A percentile compares a stretch with the other conserved stretches of the same genome.
Evolutionary conservation across 2,888 invertebrate genomes (phyloP).

Genomic region (Digitonthophagus gazella): DNA sequence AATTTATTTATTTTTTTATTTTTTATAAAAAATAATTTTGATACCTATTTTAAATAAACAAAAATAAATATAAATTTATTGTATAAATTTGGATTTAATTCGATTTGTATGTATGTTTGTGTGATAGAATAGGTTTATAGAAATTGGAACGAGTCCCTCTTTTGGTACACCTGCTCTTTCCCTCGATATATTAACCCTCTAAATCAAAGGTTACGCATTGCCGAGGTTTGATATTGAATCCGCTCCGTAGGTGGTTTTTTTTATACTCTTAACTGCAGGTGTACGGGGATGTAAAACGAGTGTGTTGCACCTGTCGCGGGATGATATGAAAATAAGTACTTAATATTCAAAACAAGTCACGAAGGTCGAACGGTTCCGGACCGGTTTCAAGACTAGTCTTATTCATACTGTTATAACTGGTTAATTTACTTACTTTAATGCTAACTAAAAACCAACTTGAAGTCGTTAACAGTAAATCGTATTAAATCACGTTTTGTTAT

Average conservation of each 20-base stretch:
- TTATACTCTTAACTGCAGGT: background rate
- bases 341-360: background rate
- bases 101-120: background rate
- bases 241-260: background rate
- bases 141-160: background rate
- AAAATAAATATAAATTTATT: too few species aligned
- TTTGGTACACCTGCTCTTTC: slow-evolving; percentile 6
- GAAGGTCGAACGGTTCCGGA: background rate
- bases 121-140: background rate
- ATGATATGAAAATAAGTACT: background rate
- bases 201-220: slow-evolving; percentile 11
- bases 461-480: too few species aligned
- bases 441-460: too few species aligned
- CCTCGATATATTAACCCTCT: slow-evolving; percentile 6
- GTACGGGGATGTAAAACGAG: background rate
- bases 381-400: background rate
- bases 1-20: too few species aligned
- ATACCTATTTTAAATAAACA: too few species aligned
- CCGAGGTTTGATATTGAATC: slow-evolving; percentile 11
- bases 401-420: background rate
- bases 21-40: too few species aligned
- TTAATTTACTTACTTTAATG: too few species aligned
- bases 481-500: too few species aligned
- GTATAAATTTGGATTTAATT: too few species aligned
- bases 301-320: background rate